Percentiles rank a stretch among this genome's conserved stretches.
phyloP scores from a whole-genome alignment of 2,888 invertebrate species.

The Horisme vitalbata region DNA sequence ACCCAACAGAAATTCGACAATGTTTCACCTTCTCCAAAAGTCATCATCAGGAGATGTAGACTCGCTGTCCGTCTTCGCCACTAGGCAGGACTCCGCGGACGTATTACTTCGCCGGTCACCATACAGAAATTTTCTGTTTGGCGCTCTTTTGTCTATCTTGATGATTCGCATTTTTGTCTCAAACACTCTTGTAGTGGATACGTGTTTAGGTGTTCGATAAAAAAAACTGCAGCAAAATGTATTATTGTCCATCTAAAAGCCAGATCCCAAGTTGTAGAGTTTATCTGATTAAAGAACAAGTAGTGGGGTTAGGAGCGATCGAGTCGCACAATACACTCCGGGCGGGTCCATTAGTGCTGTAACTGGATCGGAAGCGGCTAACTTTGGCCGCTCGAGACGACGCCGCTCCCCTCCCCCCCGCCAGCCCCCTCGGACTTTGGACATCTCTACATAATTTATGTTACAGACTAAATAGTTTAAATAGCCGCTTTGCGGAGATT shows the following conservation, averaged over 20 bases:
- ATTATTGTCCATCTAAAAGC: background rate
- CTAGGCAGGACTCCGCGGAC: too few species aligned
- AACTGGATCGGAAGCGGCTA: conserved; percentile 47
- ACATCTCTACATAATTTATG: conserved; percentile 23
- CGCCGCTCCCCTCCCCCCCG: background rate
- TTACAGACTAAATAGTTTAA: conserved; percentile 17
- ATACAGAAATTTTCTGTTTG: too few species aligned
- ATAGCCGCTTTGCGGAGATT: background rate
- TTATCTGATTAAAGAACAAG: conserved; percentile 15
- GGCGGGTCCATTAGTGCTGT: conserved; percentile 62
- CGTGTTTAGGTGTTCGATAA: background rate
- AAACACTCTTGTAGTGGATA: background rate
- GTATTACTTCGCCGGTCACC: too few species aligned
- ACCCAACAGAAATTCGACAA: too few species aligned
- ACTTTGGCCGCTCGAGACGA: conserved; percentile 10
- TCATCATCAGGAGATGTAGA: too few species aligned
- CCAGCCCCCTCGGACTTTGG: conserved; percentile 6
- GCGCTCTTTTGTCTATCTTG: too few species aligned
- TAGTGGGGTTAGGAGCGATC: conserved; percentile 17
- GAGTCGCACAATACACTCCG: conserved; percentile 42
- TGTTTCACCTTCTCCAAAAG: too few species aligned
- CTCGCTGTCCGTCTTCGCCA: too few species aligned
- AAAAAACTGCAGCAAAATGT: background rate
- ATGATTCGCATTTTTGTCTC: too few species aligned
- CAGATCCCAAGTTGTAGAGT: conserved; percentile 6